These are phyloP conservation scores for Leucophenga montana DNA, from an alignment of 2,888 invertebrate species.

Conservation along the genomic window DNA sequence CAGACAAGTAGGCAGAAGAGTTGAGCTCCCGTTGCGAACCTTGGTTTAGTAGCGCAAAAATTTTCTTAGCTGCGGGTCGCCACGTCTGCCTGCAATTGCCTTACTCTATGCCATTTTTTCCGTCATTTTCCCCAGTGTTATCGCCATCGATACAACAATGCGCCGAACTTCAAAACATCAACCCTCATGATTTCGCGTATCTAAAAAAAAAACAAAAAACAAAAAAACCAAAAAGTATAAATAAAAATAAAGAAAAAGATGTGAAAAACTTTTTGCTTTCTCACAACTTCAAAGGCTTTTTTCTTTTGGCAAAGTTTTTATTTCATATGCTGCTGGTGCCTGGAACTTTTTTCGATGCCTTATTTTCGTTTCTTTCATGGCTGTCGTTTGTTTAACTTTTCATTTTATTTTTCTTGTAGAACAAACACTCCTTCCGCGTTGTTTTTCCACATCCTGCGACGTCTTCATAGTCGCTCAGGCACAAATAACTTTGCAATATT, in stretches of 20 bases:
- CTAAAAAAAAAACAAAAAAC: too few relatives aligned
- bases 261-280: slow-evolving; percentile 52
- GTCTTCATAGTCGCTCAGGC: slow-evolving; percentile 10
- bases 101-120: background rate
- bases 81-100: too few relatives aligned
- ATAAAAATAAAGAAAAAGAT: background rate
- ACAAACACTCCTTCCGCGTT: background rate
- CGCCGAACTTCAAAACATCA: slow-evolving; percentile 3
- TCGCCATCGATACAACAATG: background rate
- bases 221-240: too few relatives aligned
- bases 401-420: slow-evolving; percentile 7
- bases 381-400: slow-evolving; percentile 28
- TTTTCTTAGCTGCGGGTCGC: slow-evolving; percentile 19
- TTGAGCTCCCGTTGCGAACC: too few relatives aligned
- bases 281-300: slow-evolving; percentile 63
- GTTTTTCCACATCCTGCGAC: background rate
- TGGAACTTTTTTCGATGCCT: slow-evolving; percentile 3
- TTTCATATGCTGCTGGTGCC: slow-evolving; percentile 12
- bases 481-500: slow-evolving; percentile 33
- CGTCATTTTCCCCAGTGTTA: background rate
- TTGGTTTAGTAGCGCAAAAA: slow-evolving; percentile 6
- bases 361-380: slow-evolving; percentile 40
- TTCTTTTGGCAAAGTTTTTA: slow-evolving; percentile 33
- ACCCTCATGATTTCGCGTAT: slow-evolving; percentile 10
- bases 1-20: background rate